Conservation (phyloP, 2,113 vertebrate genomes). For the Rhineura floridana region DNA sequence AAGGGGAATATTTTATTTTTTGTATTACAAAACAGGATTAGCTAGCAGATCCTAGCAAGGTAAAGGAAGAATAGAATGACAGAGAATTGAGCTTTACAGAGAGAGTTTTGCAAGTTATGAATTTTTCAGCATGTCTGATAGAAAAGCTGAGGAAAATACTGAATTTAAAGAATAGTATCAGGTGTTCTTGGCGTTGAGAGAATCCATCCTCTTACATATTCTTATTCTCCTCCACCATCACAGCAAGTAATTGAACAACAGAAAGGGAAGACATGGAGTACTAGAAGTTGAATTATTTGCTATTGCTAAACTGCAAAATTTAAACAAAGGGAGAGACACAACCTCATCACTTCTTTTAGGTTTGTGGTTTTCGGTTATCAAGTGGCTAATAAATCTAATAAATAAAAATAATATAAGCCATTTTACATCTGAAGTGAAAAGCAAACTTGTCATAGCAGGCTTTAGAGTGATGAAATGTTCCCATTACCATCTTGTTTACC, state of each 20-base stretch:
- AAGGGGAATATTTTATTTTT: not conserved
- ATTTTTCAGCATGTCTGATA: not conserved
- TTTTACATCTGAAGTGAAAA: too few species aligned
- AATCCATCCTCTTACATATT: not conserved
- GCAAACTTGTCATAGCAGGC: too few species aligned
- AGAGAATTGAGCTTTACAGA: not conserved
- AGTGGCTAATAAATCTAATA: too few species aligned
- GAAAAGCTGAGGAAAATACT: not conserved
- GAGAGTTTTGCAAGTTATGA: not conserved
- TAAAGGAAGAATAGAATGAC: not conserved
- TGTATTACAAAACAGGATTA: slow-evolving; percentile 1
- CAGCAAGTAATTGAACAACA: not conserved
- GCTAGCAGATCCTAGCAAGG: not conserved
- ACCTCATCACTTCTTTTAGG: slow-evolving; percentile 24
- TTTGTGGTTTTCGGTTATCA: not conserved
- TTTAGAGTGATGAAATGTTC: too few species aligned
- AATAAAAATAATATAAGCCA: too few species aligned
- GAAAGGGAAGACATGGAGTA: not conserved
- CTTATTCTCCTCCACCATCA: not conserved
- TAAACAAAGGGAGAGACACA: not conserved
- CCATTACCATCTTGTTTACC: too few species aligned
- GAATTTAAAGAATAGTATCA: not conserved
- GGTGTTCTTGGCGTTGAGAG: not conserved
- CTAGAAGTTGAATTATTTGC: not conserved
- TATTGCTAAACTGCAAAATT: slow-evolving; percentile 25